Evolutionary conservation across 2,113 vertebrate genomes (phyloP).

Genomic region (Cromileptes altivelis): DNA sequence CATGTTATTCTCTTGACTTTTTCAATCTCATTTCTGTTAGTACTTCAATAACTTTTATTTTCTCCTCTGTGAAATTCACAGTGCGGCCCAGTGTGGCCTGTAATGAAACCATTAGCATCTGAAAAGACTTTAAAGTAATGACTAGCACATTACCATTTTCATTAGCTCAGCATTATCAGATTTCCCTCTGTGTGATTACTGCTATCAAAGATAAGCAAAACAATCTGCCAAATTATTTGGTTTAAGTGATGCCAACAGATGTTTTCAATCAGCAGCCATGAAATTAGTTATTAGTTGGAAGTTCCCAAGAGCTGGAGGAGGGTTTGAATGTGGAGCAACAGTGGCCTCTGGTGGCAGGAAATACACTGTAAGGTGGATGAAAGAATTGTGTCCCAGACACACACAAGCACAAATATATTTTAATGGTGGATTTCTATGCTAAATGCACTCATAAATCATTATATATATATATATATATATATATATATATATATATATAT

Average conservation of each 20-base stretch:
- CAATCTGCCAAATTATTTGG: slow-evolving; percentile 57
- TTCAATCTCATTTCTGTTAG: slow-evolving; percentile 30
- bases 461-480: too few species aligned
- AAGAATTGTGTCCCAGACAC: neutral
- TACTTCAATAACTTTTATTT: slow-evolving; percentile 31
- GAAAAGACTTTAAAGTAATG: slow-evolving; percentile 60
- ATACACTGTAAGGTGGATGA: neutral
- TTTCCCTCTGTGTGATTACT: slow-evolving; percentile 56
- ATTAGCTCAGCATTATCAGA: slow-evolving; percentile 66
- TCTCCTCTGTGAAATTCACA: slow-evolving; percentile 38
- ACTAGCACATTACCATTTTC: slow-evolving; percentile 64
- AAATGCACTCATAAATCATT: too few species aligned
- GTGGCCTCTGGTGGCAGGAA: slow-evolving; percentile 60
- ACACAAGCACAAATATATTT: too few species aligned
- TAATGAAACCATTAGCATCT: slow-evolving; percentile 67
- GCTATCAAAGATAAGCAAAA: slow-evolving; percentile 56
- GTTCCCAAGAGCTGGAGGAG: slow-evolving; percentile 3
- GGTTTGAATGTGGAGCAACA: slow-evolving; percentile 27
- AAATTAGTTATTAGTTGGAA: slow-evolving; percentile 55
- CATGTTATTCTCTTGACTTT: slow-evolving; percentile 38
- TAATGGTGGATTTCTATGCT: too few species aligned
- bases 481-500: too few species aligned
- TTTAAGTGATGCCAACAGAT: slow-evolving; percentile 65
- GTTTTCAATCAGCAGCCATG: slow-evolving; percentile 65
- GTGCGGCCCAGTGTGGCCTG: slow-evolving; percentile 19